Base-by-base conservation (phyloP, 2,113 vertebrate species). In the Apteryx mantelli region DNA sequence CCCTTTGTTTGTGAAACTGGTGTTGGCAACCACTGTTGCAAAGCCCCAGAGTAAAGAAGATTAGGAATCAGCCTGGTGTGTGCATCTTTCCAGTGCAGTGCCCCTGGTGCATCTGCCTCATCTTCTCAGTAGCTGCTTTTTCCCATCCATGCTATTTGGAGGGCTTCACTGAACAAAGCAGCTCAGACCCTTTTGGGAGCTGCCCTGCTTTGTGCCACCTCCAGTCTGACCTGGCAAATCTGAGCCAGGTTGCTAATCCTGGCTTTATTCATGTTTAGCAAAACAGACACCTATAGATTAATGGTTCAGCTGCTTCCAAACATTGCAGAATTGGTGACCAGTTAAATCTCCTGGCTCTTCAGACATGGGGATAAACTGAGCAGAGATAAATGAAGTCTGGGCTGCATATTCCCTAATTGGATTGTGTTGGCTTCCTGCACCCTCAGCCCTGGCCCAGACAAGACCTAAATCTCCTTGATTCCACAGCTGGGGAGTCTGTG, bases 331-430 rank as follows among this genome's bases (percentile, higher is more conserved):
- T n/a, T 95, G 95, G 88, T 94, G 91, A 81, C 53, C 26, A 16
- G 58, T 76, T 95, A 95, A 97, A 95, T 93, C 91, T 84, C 38
- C 65, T 88, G 89, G 63, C 71, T 87, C 24, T 95, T 90, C 96
- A 97, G 97, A 97, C 96, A 34, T 5, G 25, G 74, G 83, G 92
- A 91, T 97, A 91, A 96, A 91, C 36, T 11, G 48, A 92, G 82
- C 64, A 75, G 89, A 96, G 94, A 94, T 95, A 93, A 96, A 91
- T 55, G 36, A 86, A 90, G 94, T 97, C 97, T 97, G 93, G 94
- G 69, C 90, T 88, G 85, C 56, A 56, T 87, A 68, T 75, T 36
- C 86, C 53, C 50, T 98, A 97, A 98, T 97, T 96, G 96, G 97
- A 97, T 97, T 86, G 50, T 28, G 17, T 5, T 95, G 89, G 93